Base-by-base conservation (phyloP, 1,140 invertebrate genomes). In the Drosophila jambulina region DNA sequence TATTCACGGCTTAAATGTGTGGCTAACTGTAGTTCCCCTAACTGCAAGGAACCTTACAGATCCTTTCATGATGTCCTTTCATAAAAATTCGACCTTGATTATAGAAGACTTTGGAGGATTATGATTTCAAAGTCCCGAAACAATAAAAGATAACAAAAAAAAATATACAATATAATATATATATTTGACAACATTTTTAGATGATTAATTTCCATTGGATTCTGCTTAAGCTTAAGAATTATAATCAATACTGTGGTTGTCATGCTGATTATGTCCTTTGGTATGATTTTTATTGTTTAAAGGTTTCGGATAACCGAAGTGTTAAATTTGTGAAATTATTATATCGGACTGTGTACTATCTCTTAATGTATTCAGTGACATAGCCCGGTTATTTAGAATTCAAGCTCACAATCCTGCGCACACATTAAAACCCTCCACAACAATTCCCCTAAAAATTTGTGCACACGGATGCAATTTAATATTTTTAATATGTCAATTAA, bases 401-500 rank as follows among this genome's bases (percentile, higher is more conserved):
- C 51, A 23, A 23, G 36, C 32, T 23, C 21, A 23, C 51, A 9
- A 51, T 51, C 25, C 48, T 51, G 10, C n/a, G 27, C 10, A 19
- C 5, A 29, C 10, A 49, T 43, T 40, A 69, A 53, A 56, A 59
- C 48, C 7, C 29, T 42, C 45, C 42, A 70, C 38, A 45, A 53
- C 32, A 65, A 77, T 69, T 74, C 32, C 60, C 49, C 46, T 54
- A 68, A 68, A 72, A 25, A 9, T 72, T 78, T 79, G 23, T 68
- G 90, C 85, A 72, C 65, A 76, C 82, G 82, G 82, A 90, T 91
- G 85, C 85, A 87, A 78, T 90, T 87, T 91, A 87, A 91, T 91
- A 91, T 87, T 90, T 91, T 90, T 81, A 91, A 91, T 90, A 83
- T 91, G 90, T 84, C 91, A 86, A 90, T 88, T 88, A 88, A 82